phyloP scores from a whole-genome alignment of 2,797 vertebrate genomes.

The Pseudochirops corinnae region DNA sequence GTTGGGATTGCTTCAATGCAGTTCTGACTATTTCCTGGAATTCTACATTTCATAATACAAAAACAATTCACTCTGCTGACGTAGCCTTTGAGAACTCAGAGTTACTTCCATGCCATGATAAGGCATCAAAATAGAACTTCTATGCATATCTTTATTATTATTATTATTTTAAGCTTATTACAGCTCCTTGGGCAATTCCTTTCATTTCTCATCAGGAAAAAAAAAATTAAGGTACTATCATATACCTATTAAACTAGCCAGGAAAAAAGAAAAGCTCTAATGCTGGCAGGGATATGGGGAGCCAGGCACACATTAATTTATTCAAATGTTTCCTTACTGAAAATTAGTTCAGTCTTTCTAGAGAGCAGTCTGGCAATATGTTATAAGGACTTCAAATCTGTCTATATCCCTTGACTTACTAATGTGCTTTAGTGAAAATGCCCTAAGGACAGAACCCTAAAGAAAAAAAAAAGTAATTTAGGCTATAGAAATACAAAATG shows the following conservation, averaged over 20 bases:
- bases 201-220: background rate
- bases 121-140: background rate
- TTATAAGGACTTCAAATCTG: background rate
- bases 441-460: background rate
- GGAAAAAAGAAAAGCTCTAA: background rate
- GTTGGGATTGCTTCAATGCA: background rate
- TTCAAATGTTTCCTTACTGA: background rate
- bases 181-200: background rate
- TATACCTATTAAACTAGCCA: background rate
- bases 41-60: background rate
- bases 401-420: background rate
- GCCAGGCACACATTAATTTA: background rate
- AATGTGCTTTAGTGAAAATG: background rate
- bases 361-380: background rate
- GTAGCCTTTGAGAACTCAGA: background rate
- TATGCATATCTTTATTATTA: background rate
- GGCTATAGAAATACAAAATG: background rate
- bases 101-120: background rate
- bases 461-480: background rate
- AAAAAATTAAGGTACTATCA: background rate
- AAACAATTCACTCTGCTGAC: background rate
- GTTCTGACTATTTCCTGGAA: background rate
- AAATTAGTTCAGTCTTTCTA: background rate
- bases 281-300: background rate
- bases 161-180: background rate